These are phyloP conservation scores for Cheilosia urbana DNA, from an alignment of 2,888 invertebrate genomes.

Conservation along the genomic window DNA sequence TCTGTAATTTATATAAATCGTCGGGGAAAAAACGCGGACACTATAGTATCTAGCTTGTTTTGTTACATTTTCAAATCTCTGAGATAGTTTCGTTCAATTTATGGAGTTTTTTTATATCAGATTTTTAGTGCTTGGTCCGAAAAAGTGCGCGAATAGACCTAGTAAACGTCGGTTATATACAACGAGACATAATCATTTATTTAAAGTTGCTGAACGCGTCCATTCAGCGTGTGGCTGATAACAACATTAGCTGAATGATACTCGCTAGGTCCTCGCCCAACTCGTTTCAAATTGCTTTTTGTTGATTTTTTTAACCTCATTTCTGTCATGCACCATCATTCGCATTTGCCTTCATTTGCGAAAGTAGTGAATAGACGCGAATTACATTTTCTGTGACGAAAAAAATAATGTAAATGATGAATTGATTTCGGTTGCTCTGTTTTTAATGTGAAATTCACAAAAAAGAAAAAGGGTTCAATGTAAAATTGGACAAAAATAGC, in stretches of 20 bases:
- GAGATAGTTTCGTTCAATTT: too few species aligned
- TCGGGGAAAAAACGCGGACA: too few species aligned
- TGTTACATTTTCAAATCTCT: too few species aligned
- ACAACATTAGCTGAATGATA: constrained; percentile 31
- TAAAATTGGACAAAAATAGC: background rate
- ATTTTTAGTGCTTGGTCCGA: too few species aligned
- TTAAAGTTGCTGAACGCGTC: constrained; percentile 8
- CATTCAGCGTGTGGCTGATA: constrained; percentile 42
- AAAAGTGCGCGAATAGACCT: too few species aligned
- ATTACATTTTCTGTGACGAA: constrained; percentile 45
- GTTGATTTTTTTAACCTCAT: constrained; percentile 27
- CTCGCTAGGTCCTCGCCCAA: constrained; percentile 46
- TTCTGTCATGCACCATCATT: constrained; percentile 41
- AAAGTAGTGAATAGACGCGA: constrained; percentile 43
- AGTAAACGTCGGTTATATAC: too few species aligned
- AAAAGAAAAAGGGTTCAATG: background rate
- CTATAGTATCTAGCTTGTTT: too few species aligned
- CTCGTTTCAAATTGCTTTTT: constrained; percentile 62
- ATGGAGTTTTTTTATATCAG: too few species aligned
- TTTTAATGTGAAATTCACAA: constrained; percentile 35
- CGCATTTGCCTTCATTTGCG: constrained; percentile 55
- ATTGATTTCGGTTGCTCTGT: constrained; percentile 29
- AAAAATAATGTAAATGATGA: constrained; percentile 36
- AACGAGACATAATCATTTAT: background rate
- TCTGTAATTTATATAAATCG: too few species aligned